phyloP scores from a whole-genome alignment of 2,113 vertebrate species.

The Barnardius zonarius region DNA sequence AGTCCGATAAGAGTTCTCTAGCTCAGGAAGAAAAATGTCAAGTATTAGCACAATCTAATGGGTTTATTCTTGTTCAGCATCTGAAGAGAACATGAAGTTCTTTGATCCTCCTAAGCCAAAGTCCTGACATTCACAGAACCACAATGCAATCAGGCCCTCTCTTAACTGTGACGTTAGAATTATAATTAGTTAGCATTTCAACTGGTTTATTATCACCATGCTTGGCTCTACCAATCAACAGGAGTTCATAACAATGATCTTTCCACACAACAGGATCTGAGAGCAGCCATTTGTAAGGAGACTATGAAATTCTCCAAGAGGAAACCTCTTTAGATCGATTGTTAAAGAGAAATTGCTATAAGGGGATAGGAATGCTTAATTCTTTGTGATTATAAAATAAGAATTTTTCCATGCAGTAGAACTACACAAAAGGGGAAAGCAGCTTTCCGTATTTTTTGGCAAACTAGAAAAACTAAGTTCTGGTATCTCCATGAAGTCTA shows the following conservation, averaged over 20 bases:
- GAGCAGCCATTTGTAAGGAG: background rate
- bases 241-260: background rate
- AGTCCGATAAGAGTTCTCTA: background rate
- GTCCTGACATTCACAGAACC: background rate
- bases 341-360: background rate
- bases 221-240: background rate
- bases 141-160: background rate
- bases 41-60: background rate
- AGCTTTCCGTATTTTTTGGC: background rate
- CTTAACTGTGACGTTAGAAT: background rate
- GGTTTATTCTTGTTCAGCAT: background rate
- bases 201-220: background rate
- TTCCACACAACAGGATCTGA: background rate
- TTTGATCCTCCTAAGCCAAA: background rate
- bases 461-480: background rate
- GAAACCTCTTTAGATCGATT: background rate
- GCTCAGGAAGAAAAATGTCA: constrained; percentile 56
- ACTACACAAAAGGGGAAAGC: background rate
- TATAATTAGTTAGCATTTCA: background rate
- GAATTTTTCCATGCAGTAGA: background rate
- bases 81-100: background rate
- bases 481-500: background rate
- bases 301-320: background rate
- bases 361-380: background rate
- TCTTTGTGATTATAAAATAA: background rate